A percentile compares a stretch with the other conserved stretches of the same genome.
Evolutionary conservation across 2,888 invertebrate genomes (phyloP).

Genomic region (Exocentrus adspersus): DNA sequence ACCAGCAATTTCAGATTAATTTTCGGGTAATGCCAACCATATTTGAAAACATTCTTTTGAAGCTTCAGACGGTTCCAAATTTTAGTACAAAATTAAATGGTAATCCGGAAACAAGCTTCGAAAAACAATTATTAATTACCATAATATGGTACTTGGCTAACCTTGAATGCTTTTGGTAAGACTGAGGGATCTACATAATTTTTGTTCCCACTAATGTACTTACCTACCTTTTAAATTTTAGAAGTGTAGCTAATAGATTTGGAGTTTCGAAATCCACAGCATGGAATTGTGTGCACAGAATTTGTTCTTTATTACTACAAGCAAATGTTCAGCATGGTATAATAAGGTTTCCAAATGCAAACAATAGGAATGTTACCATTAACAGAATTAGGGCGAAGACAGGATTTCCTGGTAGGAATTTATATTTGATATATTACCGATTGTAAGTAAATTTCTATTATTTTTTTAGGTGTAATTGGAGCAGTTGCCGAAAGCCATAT

Average conservation of each 20-base stretch:
- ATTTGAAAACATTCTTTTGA: neutral
- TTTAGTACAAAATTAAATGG: neutral
- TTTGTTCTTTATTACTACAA: neutral
- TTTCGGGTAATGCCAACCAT: neutral
- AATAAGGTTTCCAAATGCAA: neutral
- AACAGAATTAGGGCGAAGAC: neutral
- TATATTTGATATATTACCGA: neutral
- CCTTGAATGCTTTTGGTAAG: constrained; percentile 7
- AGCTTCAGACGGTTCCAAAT: neutral
- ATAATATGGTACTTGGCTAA: constrained; percentile 3
- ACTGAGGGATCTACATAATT: no score
- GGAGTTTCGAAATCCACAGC: neutral
- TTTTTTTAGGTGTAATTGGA: no score
- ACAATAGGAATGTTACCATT: neutral
- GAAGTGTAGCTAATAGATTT: constrained; percentile 5
- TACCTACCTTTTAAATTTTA: no score
- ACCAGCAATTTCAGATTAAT: neutral
- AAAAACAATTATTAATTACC: neutral
- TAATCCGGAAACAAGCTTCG: neutral
- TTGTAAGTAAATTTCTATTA: no score
- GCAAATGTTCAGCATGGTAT: neutral
- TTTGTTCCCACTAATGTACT: neutral
- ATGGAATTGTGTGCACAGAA: neutral
- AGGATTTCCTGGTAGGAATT: neutral
- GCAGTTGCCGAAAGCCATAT: no score